Evolutionary conservation across 2,113 vertebrate species (phyloP).

Genomic region (Myiozetetes cayanensis): DNA sequence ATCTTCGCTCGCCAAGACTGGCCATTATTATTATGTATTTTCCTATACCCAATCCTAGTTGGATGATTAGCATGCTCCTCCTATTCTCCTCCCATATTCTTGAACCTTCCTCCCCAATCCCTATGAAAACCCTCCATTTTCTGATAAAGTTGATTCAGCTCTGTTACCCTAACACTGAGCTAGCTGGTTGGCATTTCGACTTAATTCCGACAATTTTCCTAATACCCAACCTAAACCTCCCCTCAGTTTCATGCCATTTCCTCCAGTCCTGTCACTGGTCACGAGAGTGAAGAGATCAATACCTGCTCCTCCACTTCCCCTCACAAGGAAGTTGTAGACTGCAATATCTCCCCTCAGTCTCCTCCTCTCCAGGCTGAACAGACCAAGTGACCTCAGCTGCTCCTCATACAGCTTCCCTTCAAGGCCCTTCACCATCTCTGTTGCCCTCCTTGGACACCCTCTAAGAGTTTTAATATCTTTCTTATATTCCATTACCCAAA

Average conservation of each 20-base stretch:
- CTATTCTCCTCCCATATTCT: too few relatives aligned
- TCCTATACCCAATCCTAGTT: too few relatives aligned
- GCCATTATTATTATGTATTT: too few relatives aligned
- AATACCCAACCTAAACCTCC: background rate
- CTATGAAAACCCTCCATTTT: too few relatives aligned
- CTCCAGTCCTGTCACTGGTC: background rate
- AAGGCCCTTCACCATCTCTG: background rate
- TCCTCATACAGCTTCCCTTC: background rate
- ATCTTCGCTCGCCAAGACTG: too few relatives aligned
- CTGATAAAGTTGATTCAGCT: too few relatives aligned
- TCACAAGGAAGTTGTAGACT: background rate
- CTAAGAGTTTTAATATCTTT: background rate
- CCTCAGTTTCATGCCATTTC: rapidly evolving
- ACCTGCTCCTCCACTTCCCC: background rate
- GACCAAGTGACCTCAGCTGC: background rate
- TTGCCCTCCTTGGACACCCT: background rate
- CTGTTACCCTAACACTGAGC: too few relatives aligned
- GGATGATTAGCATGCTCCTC: too few relatives aligned
- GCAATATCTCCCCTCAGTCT: background rate
- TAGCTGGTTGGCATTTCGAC: too few relatives aligned
- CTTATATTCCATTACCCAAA: background rate
- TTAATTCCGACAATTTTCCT: too few relatives aligned
- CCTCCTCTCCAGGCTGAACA: background rate
- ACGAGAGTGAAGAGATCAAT: background rate
- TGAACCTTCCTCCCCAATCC: too few relatives aligned